Evolutionary conservation across 2,113 vertebrate species (phyloP), one percentile per base, ranked within the genome.

Genomic region (Petrocephalus zakoni): DNA sequence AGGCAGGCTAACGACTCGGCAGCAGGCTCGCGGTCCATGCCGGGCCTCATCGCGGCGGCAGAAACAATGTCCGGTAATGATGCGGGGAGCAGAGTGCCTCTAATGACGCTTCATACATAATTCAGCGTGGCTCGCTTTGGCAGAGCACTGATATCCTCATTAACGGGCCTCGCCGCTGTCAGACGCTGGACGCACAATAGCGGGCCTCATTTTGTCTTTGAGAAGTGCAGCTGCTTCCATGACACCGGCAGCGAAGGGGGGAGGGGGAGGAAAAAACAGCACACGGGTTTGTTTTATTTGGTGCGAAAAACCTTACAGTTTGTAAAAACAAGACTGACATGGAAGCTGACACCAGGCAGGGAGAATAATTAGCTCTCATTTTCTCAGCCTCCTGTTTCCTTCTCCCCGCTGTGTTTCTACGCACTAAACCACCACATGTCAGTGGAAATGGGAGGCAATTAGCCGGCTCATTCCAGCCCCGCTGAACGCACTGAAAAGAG

Each of bases 341-440:
- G 96, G 97, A 99, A 98, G 97, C 98, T 99, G 98, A 99, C 98
- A 99, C 97, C 98, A 99, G 98, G 97, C 98, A 99, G 98, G 97
- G 97, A 98, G 99, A 99, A 99, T 99, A 99, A 99, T 99, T 99
- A 99, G 98, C 98, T 98, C 98, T 98, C 98, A 99, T 99, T 99
- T 99, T 99, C 98, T 99, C 98, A 99, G 97, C 97, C 98, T 99
- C 97, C 98, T 97, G 98, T 99, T 99, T 99, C 98, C 98, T 99
- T 99, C 98, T 99, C 97, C 98, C 98, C 93, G 98, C 98, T 99
- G 98, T 96, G 98, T 98, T 99, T 97, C 97, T 98, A 98, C 98
- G 97, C 97, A 98, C 97, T 99, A 99, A 99, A 99, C 98, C 98
- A 99, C 98, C 98, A 99, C 98, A 99, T 99, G 98, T 99, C 98